phyloP scores from a whole-genome alignment of 1,140 invertebrate genomes.

The Hyles euphorbiae region DNA sequence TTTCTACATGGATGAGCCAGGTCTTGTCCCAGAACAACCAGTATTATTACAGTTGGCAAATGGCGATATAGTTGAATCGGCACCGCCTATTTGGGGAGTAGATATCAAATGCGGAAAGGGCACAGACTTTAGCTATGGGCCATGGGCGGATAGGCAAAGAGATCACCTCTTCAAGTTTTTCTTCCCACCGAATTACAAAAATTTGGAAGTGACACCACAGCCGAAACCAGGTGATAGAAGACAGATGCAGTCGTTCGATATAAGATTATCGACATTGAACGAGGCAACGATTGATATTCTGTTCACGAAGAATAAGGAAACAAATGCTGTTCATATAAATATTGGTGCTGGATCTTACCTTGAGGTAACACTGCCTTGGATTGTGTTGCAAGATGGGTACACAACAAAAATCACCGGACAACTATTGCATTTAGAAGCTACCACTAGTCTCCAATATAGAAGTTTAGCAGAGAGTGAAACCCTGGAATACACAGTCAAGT shows the following conservation, averaged over 20 bases:
- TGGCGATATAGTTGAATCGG: constrained; percentile 93
- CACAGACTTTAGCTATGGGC: constrained; percentile 98
- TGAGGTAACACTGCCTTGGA: constrained; percentile 96
- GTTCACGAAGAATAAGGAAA: constrained; percentile 97
- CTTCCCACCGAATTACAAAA: constrained; percentile 92
- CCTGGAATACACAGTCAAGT: constrained; percentile 91
- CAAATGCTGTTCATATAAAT: constrained; percentile 96
- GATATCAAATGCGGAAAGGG: constrained; percentile 97
- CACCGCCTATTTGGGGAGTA: constrained; percentile 95
- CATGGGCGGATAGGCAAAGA: constrained; percentile 97
- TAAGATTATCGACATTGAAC: constrained; percentile 91
- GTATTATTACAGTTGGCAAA: constrained; percentile 93
- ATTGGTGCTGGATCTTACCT: constrained; percentile 95
- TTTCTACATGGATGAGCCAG: constrained; percentile 97
- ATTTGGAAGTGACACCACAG: constrained; percentile 83
- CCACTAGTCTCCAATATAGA: constrained; percentile 94
- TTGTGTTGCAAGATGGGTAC: constrained; percentile 89
- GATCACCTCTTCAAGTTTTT: constrained; percentile 98
- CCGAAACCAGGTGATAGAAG: constrained; percentile 91
- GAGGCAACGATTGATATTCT: constrained; percentile 96
- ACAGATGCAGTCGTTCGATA: constrained; percentile 93
- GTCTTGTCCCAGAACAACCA: constrained; percentile 91
- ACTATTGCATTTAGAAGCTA: constrained; percentile 93
- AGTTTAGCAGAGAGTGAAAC: constrained; percentile 96
- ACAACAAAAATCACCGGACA: constrained; percentile 94